phyloP scores from a whole-genome alignment of 2,113 vertebrate species.

The Apteryx owenii region DNA sequence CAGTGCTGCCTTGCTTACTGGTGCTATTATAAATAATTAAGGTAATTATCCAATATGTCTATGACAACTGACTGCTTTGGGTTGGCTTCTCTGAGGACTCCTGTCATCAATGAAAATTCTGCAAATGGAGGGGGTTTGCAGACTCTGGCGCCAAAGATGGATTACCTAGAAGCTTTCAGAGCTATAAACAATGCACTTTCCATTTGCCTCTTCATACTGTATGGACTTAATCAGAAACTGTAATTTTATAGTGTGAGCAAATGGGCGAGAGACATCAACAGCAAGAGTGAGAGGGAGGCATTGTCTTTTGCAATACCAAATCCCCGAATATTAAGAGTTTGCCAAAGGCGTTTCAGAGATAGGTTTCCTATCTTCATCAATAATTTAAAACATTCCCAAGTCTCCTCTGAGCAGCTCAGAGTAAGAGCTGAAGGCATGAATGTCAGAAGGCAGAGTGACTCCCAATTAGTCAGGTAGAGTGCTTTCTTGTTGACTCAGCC shows the following conservation, averaged over 20 bases:
- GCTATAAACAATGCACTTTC: constrained; percentile 31
- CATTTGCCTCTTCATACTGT: constrained; percentile 13
- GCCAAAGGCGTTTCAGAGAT: constrained; percentile 68
- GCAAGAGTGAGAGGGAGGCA: background rate
- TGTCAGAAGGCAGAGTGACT: constrained; percentile 68
- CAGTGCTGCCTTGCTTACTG: constrained; percentile 36
- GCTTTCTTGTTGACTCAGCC: constrained; percentile 64
- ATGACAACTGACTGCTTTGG: constrained; percentile 54
- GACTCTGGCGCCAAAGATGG: background rate
- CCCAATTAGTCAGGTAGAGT: constrained; percentile 71
- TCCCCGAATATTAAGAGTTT: constrained; percentile 72
- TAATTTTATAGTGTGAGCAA: constrained; percentile 8
- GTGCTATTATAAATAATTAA: constrained; percentile 69
- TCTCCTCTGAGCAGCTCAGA: constrained; percentile 34
- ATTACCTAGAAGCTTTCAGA: constrained; percentile 58
- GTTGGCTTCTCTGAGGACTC: constrained; percentile 31
- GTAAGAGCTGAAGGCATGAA: constrained; percentile 65
- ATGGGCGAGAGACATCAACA: constrained; percentile 18
- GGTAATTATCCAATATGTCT: constrained; percentile 57
- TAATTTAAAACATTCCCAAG: constrained; percentile 70
- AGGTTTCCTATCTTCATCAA: constrained; percentile 71
- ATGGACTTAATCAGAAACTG: constrained; percentile 51
- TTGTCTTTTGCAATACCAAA: constrained; percentile 52
- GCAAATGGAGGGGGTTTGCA: constrained; percentile 41
- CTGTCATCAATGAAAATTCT: constrained; percentile 48